A percentile compares a stretch with the other conserved stretches of the same genome.
Evolutionary conservation across 2,797 vertebrate species (phyloP).

Genomic region (Crenuchus spilurus): DNA sequence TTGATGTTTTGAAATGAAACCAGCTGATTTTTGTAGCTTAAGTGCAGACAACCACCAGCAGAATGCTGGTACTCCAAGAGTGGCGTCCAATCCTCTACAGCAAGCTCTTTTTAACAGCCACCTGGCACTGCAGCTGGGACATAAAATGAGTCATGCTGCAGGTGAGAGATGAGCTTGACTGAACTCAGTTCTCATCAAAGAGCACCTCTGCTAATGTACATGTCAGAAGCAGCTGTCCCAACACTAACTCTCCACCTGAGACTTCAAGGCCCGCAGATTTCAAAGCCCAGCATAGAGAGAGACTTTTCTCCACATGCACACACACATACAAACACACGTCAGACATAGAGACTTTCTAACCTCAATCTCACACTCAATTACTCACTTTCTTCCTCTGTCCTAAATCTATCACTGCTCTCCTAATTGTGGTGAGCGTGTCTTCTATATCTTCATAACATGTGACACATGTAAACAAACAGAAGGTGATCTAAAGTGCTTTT

Average conservation of each 20-base stretch:
- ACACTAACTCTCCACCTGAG: conserved; percentile 49
- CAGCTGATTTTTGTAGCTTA: neutral
- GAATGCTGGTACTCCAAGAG: conserved; percentile 4
- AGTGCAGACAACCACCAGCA: conserved; percentile 4
- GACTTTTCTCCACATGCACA: too few species aligned
- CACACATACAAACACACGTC: too few species aligned
- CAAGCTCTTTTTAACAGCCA: conserved; percentile 25
- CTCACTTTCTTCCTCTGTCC: neutral
- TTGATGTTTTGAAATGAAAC: too few species aligned
- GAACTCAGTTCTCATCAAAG: conserved; percentile 55
- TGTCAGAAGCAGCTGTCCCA: conserved; percentile 44
- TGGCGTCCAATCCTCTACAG: conserved; percentile 7
- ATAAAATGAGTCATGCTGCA: conserved; percentile 41
- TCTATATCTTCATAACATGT: neutral
- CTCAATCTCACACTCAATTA: neutral
- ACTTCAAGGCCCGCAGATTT: conserved; percentile 48
- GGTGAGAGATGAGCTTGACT: conserved; percentile 37
- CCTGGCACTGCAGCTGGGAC: conserved; percentile 52
- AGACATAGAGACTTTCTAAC: neutral
- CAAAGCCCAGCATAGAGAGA: conserved; percentile 34
- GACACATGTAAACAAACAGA: neutral
- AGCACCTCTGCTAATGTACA: conserved; percentile 33
- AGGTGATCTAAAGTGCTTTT: neutral
- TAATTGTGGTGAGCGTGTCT: neutral
- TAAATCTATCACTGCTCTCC: neutral